phyloP scores from a whole-genome alignment of 1,140 invertebrate species.

The Drosophila lacteicornis region DNA sequence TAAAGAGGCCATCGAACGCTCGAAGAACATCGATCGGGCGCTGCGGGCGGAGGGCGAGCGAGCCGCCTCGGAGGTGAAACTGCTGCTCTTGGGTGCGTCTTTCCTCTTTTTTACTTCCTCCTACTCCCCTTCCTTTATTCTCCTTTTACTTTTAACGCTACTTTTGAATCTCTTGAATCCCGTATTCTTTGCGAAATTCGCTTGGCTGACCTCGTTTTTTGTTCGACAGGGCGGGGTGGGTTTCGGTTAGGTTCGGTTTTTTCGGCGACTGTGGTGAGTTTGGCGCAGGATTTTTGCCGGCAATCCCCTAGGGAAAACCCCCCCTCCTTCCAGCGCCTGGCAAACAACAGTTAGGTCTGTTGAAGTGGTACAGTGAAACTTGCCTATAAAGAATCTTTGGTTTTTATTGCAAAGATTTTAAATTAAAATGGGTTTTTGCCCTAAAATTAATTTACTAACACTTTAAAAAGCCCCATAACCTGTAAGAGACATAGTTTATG shows the following conservation, averaged over 20 bases:
- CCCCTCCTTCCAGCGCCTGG: neutral
- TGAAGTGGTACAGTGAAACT: neutral
- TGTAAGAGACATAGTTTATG: too few species aligned
- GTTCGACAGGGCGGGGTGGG: conserved; percentile 44
- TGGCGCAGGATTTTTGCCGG: conserved; percentile 31
- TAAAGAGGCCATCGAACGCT: conserved; percentile 92
- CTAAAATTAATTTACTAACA: neutral
- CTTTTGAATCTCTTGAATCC: neutral
- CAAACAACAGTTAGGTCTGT: neutral
- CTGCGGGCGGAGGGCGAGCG: conserved; percentile 93
- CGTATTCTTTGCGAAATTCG: conserved; percentile 15
- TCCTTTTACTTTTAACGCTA: conserved; percentile 7
- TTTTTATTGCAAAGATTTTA: neutral
- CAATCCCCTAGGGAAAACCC: conserved; percentile 25
- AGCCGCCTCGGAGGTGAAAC: conserved; percentile 94
- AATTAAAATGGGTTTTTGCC: neutral
- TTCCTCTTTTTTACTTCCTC: conserved; percentile 9
- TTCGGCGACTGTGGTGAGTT: conserved; percentile 37
- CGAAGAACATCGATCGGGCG: conserved; percentile 95
- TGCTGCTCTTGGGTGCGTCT: conserved; percentile 92
- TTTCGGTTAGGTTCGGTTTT: conserved; percentile 17
- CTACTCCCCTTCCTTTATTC: conserved; percentile 1
- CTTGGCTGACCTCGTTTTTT: conserved; percentile 35
- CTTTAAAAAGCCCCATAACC: neutral
- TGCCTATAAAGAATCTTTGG: neutral